Evolutionary conservation across 2,888 invertebrate species (phyloP).

Genomic region (Tachina fera): DNA sequence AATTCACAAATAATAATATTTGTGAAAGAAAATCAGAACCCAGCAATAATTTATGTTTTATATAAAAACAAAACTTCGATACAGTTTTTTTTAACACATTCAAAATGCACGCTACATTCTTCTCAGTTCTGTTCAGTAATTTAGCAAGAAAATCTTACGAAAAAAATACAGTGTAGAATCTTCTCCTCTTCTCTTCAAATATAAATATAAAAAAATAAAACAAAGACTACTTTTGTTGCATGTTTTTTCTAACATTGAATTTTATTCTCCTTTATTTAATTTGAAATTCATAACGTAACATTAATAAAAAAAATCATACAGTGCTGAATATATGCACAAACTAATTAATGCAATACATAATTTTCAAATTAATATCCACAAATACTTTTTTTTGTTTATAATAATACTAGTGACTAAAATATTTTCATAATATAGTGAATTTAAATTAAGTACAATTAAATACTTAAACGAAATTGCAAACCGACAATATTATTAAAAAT

Average conservation of each 20-base stretch:
- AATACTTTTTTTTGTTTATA: constrained; percentile 22
- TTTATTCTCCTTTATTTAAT: constrained; percentile 44
- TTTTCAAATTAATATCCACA: constrained; percentile 44
- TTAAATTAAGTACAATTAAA: constrained; percentile 52
- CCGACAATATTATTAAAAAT: constrained; percentile 30
- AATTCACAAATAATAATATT: too few species aligned
- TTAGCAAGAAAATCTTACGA: too few species aligned
- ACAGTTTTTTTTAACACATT: too few species aligned
- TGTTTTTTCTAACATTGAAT: constrained; percentile 33
- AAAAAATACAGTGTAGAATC: too few species aligned
- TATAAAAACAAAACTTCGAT: too few species aligned
- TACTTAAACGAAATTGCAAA: constrained; percentile 15
- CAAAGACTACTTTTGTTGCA: neutral
- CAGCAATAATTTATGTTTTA: too few species aligned
- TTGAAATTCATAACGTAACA: constrained; percentile 59
- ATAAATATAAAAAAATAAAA: too few species aligned
- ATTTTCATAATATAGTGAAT: constrained; percentile 31
- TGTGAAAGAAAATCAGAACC: too few species aligned
- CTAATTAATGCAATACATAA: constrained; percentile 8
- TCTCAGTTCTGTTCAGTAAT: too few species aligned
- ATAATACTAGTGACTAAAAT: constrained; percentile 57
- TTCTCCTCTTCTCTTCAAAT: too few species aligned
- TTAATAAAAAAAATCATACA: constrained; percentile 50
- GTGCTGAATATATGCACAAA: constrained; percentile 40
- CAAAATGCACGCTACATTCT: too few species aligned